Evolutionary conservation across 2,113 vertebrate genomes (phyloP).

Genomic region (Trochalopteron elliotii): DNA sequence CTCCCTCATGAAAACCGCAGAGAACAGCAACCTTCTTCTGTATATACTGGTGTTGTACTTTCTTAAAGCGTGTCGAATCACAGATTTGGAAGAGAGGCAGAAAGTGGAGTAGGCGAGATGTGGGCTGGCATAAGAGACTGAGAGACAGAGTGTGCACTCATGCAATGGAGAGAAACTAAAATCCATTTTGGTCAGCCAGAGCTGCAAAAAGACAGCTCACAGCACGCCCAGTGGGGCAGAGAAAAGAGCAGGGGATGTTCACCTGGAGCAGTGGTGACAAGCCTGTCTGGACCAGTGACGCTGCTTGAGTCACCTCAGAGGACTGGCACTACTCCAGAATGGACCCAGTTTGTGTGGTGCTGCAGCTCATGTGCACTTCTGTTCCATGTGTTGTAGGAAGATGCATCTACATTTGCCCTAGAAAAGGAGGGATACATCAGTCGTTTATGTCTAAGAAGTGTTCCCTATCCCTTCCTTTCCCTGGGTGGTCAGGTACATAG

Average conservation of each 20-base stretch:
- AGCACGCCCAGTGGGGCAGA: not conserved
- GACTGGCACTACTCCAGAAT: not conserved
- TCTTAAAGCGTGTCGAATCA: not conserved
- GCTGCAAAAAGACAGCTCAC: not conserved
- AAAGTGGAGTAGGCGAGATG: accelerated
- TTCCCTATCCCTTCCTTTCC: not conserved
- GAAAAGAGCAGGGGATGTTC: not conserved
- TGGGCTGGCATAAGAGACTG: not conserved
- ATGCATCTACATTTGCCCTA: not conserved
- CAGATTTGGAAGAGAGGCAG: not conserved
- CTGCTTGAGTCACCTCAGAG: not conserved
- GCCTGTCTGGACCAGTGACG: not conserved
- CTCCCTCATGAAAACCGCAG: not conserved
- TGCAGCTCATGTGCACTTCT: not conserved
- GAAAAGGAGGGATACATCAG: not conserved
- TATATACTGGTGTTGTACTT: not conserved
- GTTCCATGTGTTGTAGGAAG: not conserved
- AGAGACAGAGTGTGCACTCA: not conserved
- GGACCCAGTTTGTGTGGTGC: not conserved
- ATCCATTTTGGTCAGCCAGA: not conserved
- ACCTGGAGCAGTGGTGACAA: not conserved
- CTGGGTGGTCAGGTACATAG: not conserved
- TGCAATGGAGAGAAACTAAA: not conserved
- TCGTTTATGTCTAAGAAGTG: not conserved
- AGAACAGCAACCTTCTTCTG: not conserved